Evolutionary conservation across 2,113 vertebrate genomes (phyloP).

Genomic region (Oxygymnocypris stewartii): DNA sequence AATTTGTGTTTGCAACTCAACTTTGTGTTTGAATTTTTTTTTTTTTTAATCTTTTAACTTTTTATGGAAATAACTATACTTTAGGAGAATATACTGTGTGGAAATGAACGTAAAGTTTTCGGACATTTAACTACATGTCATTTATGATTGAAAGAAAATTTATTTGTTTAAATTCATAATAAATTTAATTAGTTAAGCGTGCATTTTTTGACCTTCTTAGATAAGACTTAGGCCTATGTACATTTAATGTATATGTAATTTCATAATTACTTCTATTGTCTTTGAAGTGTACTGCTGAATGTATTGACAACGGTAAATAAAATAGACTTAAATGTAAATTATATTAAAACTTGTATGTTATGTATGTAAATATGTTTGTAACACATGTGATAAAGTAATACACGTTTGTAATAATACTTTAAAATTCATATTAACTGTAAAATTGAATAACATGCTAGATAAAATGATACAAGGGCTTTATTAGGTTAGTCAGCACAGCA

Average conservation of each 20-base stretch:
- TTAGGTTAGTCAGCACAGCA: too few species aligned
- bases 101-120: neutral
- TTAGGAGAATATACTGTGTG: neutral
- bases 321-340: neutral
- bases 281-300: neutral
- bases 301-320: neutral
- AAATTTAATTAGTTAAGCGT: neutral
- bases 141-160: neutral
- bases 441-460: too few species aligned
- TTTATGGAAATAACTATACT: too few species aligned
- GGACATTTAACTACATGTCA: neutral
- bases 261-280: neutral
- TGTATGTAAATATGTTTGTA: too few species aligned
- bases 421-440: too few species aligned
- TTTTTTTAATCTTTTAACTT: too few species aligned
- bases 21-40: too few species aligned
- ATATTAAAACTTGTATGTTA: neutral
- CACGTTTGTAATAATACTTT: too few species aligned
- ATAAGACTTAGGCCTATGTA: neutral
- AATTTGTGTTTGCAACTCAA: too few species aligned
- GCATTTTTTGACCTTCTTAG: neutral
- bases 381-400: too few species aligned
- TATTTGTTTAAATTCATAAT: neutral
- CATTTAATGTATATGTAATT: neutral
- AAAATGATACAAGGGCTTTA: neutral